Conservation (phyloP, 2,888 invertebrate species). For the Tridacna gigas region DNA sequence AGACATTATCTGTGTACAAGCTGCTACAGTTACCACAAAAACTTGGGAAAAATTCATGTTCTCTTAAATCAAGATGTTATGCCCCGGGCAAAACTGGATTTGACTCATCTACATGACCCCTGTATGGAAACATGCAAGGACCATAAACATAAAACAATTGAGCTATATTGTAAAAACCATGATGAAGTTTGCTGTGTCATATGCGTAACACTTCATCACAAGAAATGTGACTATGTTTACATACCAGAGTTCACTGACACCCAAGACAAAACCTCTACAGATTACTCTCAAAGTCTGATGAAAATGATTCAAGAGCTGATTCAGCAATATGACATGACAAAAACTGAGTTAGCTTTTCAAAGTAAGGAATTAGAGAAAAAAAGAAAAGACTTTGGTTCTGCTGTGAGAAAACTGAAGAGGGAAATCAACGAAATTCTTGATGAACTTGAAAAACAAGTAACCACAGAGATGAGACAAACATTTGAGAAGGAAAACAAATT, state of each 20-base stretch:
- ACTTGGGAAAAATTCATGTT: constrained; percentile 51
- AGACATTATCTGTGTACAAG: constrained; percentile 54
- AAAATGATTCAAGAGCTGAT: constrained; percentile 51
- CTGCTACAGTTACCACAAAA: constrained; percentile 53
- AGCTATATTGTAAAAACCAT: constrained; percentile 54
- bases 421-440: constrained; percentile 52
- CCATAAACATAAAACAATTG: constrained; percentile 52
- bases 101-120: constrained; percentile 22
- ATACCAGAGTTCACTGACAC: constrained; percentile 47
- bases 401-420: constrained; percentile 48
- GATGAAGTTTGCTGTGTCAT: constrained; percentile 60
- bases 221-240: constrained; percentile 56
- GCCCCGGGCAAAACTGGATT: constrained; percentile 35
- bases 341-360: constrained; percentile 40
- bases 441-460: constrained; percentile 53
- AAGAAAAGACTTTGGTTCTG: constrained; percentile 47
- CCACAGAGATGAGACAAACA: constrained; percentile 48
- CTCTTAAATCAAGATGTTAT: constrained; percentile 42
- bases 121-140: constrained; percentile 43
- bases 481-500: constrained; percentile 47
- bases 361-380: constrained; percentile 53
- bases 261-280: constrained; percentile 28
- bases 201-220: constrained; percentile 52
- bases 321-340: constrained; percentile 46
- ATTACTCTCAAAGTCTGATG: constrained; percentile 43